Conservation (phyloP, 2,113 vertebrate genomes). For the Anarhynchus alexandrinus region DNA sequence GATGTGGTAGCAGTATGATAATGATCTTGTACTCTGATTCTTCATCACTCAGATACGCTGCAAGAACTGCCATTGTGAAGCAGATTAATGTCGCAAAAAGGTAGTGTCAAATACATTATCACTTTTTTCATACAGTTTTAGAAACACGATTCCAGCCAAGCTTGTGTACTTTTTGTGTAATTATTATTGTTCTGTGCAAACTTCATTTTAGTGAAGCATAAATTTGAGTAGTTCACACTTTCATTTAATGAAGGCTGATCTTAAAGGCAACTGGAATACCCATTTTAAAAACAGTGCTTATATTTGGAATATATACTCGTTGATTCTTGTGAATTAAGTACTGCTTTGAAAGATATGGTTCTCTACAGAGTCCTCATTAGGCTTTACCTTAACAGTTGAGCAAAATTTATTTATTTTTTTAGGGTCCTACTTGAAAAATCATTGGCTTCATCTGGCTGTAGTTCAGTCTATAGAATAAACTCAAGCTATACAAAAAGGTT, state of each 20-base stretch:
- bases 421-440: not conserved
- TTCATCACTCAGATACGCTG: not conserved
- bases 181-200: not conserved
- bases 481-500: not conserved
- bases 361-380: not conserved
- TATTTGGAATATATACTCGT: not conserved
- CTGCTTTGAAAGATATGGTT: not conserved
- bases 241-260: not conserved
- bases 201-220: not conserved
- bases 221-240: not conserved
- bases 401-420: not conserved
- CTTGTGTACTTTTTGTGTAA: not conserved
- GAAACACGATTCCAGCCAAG: not conserved
- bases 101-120: not conserved
- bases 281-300: not conserved
- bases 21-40: not conserved
- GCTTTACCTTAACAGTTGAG: not conserved
- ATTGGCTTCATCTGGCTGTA: not conserved
- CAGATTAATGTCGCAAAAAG: not conserved
- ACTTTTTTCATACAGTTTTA: not conserved
- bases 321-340: not conserved
- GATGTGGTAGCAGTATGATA: not conserved
- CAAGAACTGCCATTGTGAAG: not conserved
- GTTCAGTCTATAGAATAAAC: not conserved
- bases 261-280: not conserved